phyloP scores from a whole-genome alignment of 2,888 invertebrate genomes.

The Choreutis nemorana region DNA sequence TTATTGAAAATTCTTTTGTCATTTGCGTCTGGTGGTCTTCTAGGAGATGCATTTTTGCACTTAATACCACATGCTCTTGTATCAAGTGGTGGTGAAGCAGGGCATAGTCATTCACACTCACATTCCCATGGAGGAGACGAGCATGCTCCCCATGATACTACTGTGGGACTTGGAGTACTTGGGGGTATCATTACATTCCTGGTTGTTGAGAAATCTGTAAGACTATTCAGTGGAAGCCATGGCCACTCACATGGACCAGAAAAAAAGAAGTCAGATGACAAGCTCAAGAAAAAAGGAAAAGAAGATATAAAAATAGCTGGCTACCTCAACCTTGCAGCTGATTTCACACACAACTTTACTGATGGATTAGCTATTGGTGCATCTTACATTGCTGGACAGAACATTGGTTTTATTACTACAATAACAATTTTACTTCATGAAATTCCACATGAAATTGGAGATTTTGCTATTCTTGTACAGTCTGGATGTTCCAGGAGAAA shows the following conservation, averaged over 20 bases:
- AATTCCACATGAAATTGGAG: slow-evolving; percentile 99
- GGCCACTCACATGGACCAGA: slow-evolving; percentile 74
- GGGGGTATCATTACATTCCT: slow-evolving; percentile 93
- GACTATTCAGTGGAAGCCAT: slow-evolving; percentile 85
- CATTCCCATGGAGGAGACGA: slow-evolving; percentile 61
- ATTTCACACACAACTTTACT: slow-evolving; percentile 98
- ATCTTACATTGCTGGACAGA: slow-evolving; percentile 91
- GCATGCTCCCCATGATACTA: slow-evolving; percentile 76
- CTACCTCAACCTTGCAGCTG: slow-evolving; percentile 96
- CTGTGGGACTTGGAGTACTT: slow-evolving; percentile 93
- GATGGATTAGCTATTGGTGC: slow-evolving; percentile 99
- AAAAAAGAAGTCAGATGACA: slow-evolving; percentile 49
- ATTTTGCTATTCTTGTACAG: slow-evolving; percentile 98
- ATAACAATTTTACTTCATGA: slow-evolving; percentile 97
- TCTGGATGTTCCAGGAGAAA: slow-evolving; percentile 94
- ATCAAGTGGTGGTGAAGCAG: slow-evolving; percentile 35
- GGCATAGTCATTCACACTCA: slow-evolving; percentile 56
- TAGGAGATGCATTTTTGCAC: slow-evolving; percentile 99
- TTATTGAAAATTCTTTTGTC: slow-evolving; percentile 89
- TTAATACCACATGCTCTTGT: slow-evolving; percentile 94
- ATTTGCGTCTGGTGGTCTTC: slow-evolving; percentile 93
- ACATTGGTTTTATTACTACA: slow-evolving; percentile 89
- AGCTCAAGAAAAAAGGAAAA: slow-evolving; percentile 38
- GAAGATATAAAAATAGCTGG: slow-evolving; percentile 68
- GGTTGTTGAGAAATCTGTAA: slow-evolving; percentile 90